These are phyloP conservation scores for Chrysotoxum bicinctum DNA, from an alignment of 2,888 invertebrate genomes.

Conservation along the genomic window DNA sequence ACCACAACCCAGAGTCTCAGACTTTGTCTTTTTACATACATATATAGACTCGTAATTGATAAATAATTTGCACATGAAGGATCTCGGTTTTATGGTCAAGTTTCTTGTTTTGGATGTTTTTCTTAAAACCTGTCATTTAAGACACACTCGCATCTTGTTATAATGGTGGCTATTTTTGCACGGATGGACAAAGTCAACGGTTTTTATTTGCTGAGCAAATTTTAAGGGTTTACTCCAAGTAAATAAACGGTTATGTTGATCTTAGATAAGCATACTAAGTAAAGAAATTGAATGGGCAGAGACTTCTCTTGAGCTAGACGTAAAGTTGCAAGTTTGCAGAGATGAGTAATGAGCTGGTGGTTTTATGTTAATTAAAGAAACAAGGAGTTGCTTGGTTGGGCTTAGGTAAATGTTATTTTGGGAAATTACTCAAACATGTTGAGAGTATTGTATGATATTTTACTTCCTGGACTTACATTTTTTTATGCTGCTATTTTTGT, in stretches of 20 bases:
- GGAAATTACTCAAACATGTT: neutral
- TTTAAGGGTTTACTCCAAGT: slow-evolving; percentile 42
- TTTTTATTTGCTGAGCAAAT: slow-evolving; percentile 35
- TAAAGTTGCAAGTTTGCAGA: slow-evolving; percentile 16
- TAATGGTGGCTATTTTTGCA: neutral
- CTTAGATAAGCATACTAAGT: slow-evolving; percentile 12
- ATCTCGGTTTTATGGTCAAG: slow-evolving; percentile 24
- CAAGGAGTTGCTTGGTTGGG: neutral
- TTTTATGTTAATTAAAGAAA: neutral
- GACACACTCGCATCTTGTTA: slow-evolving; percentile 5
- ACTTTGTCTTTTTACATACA: too few species aligned
- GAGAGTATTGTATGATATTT: neutral
- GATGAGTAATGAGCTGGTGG: slow-evolving; percentile 20
- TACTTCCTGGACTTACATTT: neutral
- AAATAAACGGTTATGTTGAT: slow-evolving; percentile 19
- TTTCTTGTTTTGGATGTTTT: neutral
- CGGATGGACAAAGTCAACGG: slow-evolving; percentile 23
- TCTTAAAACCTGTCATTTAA: slow-evolving; percentile 28
- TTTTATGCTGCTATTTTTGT: too few species aligned
- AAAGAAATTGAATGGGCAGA: neutral
- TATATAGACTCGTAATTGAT: slow-evolving; percentile 41
- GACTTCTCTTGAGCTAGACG: neutral
- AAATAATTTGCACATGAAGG: slow-evolving; percentile 61
- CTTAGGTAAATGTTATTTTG: neutral
- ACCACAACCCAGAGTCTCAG: slow-evolving; percentile 22